phyloP scores from a whole-genome alignment of 2,113 vertebrate species.

The Pipa parva region DNA sequence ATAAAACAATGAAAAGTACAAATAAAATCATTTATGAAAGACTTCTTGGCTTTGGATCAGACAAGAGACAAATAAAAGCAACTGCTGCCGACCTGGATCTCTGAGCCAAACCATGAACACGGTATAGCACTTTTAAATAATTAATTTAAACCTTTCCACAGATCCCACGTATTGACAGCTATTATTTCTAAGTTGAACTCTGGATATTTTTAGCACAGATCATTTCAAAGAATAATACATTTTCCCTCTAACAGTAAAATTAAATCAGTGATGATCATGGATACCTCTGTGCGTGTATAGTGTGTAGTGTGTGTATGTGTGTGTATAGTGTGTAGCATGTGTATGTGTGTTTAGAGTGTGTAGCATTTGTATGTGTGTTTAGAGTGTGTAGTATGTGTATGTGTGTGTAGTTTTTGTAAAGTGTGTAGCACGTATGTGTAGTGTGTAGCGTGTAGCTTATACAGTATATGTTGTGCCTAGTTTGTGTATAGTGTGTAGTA shows the following conservation, averaged over 20 bases:
- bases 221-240: slow-evolving; percentile 1
- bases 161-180: slow-evolving; percentile 18
- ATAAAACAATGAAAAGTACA: slow-evolving; percentile 32
- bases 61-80: slow-evolving; percentile 15
- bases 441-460: no score
- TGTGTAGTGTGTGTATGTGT: no score
- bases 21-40: slow-evolving; percentile 18
- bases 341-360: no score
- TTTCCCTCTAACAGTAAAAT: not conserved
- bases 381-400: no score
- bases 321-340: no score
- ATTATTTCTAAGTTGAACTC: slow-evolving; percentile 26
- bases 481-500: no score
- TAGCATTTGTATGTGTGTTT: no score
- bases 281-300: no score
- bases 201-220: not conserved
- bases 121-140: slow-evolving; percentile 8
- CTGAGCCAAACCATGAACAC: slow-evolving; percentile 15
- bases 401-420: no score
- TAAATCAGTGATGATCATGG: no score
- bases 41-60: slow-evolving; percentile 17
- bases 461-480: no score
- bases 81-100: slow-evolving; percentile 10
- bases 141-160: slow-evolving; percentile 4
- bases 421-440: no score